phyloP scores from a whole-genome alignment of 1,140 invertebrate species.

The Planococcus citri region DNA sequence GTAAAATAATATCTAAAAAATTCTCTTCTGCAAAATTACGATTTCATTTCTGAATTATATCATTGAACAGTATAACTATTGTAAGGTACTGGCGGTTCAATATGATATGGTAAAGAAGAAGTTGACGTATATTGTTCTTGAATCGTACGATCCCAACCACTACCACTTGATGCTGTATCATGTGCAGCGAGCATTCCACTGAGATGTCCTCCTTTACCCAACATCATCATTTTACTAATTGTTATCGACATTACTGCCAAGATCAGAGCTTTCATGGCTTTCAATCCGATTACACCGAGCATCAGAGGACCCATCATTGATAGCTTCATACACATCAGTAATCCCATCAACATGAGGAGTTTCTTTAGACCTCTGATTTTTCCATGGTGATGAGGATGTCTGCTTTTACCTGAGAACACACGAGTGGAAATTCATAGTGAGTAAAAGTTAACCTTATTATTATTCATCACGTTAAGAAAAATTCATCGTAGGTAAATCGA shows the following conservation, averaged over 20 bases:
- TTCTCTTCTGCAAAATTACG: too few relatives aligned
- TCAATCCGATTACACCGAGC: conserved; percentile 29
- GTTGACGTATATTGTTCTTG: not conserved
- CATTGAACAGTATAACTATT: not conserved
- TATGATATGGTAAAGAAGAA: not conserved
- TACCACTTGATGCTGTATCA: not conserved
- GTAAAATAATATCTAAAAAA: too few relatives aligned
- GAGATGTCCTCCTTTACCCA: conserved; percentile 16
- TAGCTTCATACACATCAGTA: conserved; percentile 28
- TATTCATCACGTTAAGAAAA: too few relatives aligned
- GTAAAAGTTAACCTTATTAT: too few relatives aligned
- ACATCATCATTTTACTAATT: conserved; percentile 29
- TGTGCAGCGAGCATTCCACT: not conserved
- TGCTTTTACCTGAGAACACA: not conserved
- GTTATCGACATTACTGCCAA: conserved; percentile 27
- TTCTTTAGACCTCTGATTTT: conserved; percentile 30
- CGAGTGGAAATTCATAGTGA: not conserved
- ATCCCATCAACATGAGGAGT: conserved; percentile 30
- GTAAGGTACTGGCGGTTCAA: conserved; percentile 5
- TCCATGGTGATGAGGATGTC: not conserved
- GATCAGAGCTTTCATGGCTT: conserved; percentile 30
- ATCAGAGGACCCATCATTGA: conserved; percentile 28
- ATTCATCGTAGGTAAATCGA: too few relatives aligned
- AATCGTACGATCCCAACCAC: conserved; percentile 8
- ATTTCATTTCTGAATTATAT: too few relatives aligned